Evolutionary conservation across 1,140 invertebrate species (phyloP).

Genomic region (Thereuonema tuberculata): DNA sequence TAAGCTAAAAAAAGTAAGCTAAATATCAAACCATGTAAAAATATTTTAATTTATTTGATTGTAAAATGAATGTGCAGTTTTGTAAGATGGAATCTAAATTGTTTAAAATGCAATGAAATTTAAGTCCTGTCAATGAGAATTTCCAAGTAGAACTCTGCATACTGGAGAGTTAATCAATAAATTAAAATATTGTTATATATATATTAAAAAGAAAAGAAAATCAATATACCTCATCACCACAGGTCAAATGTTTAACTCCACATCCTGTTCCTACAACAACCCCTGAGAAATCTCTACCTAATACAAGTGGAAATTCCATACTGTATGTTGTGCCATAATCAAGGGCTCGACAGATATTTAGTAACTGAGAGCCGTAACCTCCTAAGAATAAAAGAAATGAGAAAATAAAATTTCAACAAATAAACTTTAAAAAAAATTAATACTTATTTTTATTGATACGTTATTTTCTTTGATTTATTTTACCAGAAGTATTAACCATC

Average conservation of each 20-base stretch:
- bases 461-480: too few species aligned
- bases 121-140: conserved; percentile 44
- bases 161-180: too few species aligned
- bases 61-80: too few species aligned
- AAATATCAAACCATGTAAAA: too few species aligned
- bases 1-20: too few species aligned
- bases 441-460: not conserved
- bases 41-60: too few species aligned
- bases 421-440: conserved; percentile 15
- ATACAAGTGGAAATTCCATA: conserved; percentile 55
- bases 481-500: not conserved
- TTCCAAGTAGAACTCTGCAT: conserved; percentile 76
- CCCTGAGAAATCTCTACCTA: conserved; percentile 46
- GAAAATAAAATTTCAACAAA: not conserved
- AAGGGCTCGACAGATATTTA: conserved; percentile 43
- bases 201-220: not conserved
- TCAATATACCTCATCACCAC: not conserved
- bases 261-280: not conserved
- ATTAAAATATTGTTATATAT: too few species aligned
- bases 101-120: too few species aligned
- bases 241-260: not conserved
- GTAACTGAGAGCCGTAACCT: conserved; percentile 55
- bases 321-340: not conserved
- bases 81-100: too few species aligned
- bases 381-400: conserved; percentile 32